Base-by-base conservation (phyloP, 2,797 vertebrate genomes). In the Crenichthys baileyi region DNA sequence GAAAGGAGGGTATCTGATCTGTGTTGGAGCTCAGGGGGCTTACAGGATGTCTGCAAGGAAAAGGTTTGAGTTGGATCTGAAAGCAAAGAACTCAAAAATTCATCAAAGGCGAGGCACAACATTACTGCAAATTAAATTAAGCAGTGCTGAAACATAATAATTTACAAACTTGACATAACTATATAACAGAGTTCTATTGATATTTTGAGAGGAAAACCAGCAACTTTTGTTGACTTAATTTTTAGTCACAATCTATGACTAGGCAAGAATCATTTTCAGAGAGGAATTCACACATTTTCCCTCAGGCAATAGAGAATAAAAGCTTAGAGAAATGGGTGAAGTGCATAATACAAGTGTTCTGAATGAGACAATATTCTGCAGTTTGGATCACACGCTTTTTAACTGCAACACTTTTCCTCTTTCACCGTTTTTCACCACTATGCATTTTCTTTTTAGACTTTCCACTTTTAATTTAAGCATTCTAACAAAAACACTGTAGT, bases 1-100 rank as follows among this genome's bases (percentile, higher is more conserved):
- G 36, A 87, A 63, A 81, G 48, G 48, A 85, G 70, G 60, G 26
- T 0, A 36, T 77, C 81, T 80, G 81, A 56, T 13, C 63, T 67
- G 76, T 73, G 70, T 18, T n/a, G 13, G 18, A 72, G 36, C 2
- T 13, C 26, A 2, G 7, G 50, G 76, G 50, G 41, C 51, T 79
- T 18, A 39, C 70, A 48, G 8, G 18, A 70, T 51, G 58, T 82
- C 73, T 81, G 56, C 79, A 31, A 63, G 75, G 15, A 60, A 7
- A 73, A 44, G 2, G n/a, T 41, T 15, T 51, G 58, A 68, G 55
- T 44, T 80, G 60, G 39, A 72, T 76, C 51, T 72, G 44, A 77
- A 75, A 56, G 70, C 22, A 72, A 48, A 70, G 75, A 80, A 77
- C 39, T 13, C 11, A 9, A 29, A 46, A 31, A 70, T 44, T 31